Base-by-base conservation (phyloP, 2,888 invertebrate genomes). In the Trachelus troglodyta region DNA sequence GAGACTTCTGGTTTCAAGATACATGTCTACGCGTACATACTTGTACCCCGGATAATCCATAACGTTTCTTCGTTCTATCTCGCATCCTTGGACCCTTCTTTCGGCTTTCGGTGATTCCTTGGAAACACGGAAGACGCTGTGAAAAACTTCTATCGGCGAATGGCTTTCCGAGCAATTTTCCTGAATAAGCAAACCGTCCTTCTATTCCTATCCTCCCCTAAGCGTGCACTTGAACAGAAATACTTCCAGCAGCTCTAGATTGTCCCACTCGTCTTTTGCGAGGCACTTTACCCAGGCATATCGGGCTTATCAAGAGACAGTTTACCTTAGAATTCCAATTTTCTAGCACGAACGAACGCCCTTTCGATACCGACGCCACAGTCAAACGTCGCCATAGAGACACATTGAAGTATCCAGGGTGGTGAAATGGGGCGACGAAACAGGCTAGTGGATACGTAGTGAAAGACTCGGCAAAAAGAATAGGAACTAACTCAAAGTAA, bases 151-250 rank as follows among this genome's bases (percentile, higher is more conserved):
- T 56, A 56, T 56, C 56, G 56, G 6, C 56, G 56, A 56, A 56
- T 56, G 73, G 68, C 77, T 69, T 73, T 75, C 31, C n/a, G 23
- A 69, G 76, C 79, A 79, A 79, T 81, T 78, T 81, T 79, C 81
- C 77, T 79, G 34, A 77, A 78, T 79, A 81, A 79, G 81, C 77
- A 73, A 73, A 77, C 69, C 35, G 56, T 30, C 56, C 40, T 34
- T 15, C 33, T 40, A 40, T 33, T 23, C 23, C 56, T 56, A 56
- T 56, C 56, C 2, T 23, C 23, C 56, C 23, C 9, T 23, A 56
- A 56, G 23, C 56, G 23, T 23, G 56, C 56, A 23, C 9, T 56
- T 56, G 56, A 56, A 56, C 56, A 56, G 23, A 56, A 56, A 56
- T 56, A 56, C 56, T 56, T 23, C 23, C 56, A 56, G 2, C 56